Percentiles rank a stretch among this genome's conserved stretches.
Evolutionary conservation across 2,113 vertebrate species (phyloP).

Genomic region (Heterotis niloticus): DNA sequence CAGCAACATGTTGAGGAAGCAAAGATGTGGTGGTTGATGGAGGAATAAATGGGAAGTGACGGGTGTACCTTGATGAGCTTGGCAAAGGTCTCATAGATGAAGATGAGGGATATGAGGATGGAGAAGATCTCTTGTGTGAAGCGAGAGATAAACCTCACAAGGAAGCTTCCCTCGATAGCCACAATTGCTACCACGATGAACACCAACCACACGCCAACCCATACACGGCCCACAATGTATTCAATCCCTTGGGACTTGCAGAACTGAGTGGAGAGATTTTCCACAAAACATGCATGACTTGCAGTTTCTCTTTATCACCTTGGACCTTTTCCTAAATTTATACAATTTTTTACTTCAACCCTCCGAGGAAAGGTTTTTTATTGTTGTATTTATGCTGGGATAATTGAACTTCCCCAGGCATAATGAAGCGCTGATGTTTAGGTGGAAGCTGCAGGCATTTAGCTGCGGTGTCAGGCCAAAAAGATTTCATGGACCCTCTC

Average conservation of each 20-base stretch:
- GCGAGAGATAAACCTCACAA: slow-evolving; percentile 92
- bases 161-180: slow-evolving; percentile 86
- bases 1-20: neutral
- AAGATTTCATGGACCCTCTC: neutral
- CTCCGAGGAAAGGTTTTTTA: no score
- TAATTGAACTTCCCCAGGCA: no score
- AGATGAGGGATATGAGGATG: slow-evolving; percentile 98
- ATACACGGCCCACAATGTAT: slow-evolving; percentile 88
- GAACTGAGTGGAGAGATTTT: slow-evolving; percentile 66
- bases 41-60: neutral
- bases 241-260: slow-evolving; percentile 65
- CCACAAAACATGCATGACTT: neutral
- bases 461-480: no score
- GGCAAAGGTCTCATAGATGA: slow-evolving; percentile 92
- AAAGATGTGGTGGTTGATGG: neutral
- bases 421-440: neutral
- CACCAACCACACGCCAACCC: slow-evolving; percentile 91
- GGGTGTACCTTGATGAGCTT: slow-evolving; percentile 77
- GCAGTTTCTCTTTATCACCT: neutral
- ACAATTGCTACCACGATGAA: slow-evolving; percentile 82
- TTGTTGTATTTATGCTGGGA: no score
- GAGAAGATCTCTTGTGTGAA: slow-evolving; percentile 98
- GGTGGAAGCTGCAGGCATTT: no score
- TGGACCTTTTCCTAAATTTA: no score
- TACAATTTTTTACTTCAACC: no score